Evolutionary conservation across 2,888 invertebrate genomes (phyloP).

Genomic region (Carabus problematicus): DNA sequence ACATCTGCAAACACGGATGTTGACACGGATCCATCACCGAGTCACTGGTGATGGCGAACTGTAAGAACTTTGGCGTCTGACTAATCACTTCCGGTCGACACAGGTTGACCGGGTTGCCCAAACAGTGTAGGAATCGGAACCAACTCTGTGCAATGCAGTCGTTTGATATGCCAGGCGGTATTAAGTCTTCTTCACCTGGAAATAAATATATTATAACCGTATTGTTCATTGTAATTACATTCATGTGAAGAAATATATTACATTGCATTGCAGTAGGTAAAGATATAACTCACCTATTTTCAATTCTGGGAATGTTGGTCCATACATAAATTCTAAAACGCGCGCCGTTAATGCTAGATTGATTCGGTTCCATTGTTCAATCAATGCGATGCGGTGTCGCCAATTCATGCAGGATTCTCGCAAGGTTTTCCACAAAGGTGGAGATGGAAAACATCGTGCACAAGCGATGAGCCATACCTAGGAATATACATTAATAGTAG

Average conservation of each 20-base stretch:
- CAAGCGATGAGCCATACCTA: conserved; percentile 76
- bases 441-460: conserved; percentile 88
- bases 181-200: conserved; percentile 78
- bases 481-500: too few species aligned
- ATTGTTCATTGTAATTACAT: too few species aligned
- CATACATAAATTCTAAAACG: conserved; percentile 87
- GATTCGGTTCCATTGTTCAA: conserved; percentile 95
- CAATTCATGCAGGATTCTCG: conserved; percentile 91
- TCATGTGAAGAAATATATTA: too few species aligned
- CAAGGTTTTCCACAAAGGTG: conserved; percentile 94
- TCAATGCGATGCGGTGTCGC: conserved; percentile 91
- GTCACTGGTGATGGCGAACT: conserved; percentile 78
- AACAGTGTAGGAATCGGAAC: conserved; percentile 92
- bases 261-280: background rate
- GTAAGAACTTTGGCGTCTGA: conserved; percentile 75
- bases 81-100: conserved; percentile 81
- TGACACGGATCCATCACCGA: conserved; percentile 88
- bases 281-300: conserved; percentile 68
- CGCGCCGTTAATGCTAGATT: conserved; percentile 88
- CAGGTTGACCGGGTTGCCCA: conserved; percentile 93
- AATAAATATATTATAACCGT: background rate
- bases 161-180: conserved; percentile 84
- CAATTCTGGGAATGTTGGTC: conserved; percentile 80
- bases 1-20: conserved; percentile 82
- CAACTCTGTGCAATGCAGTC: conserved; percentile 94